Conservation (phyloP, 2,113 vertebrate species). For the Maccullochella peelii region DNA sequence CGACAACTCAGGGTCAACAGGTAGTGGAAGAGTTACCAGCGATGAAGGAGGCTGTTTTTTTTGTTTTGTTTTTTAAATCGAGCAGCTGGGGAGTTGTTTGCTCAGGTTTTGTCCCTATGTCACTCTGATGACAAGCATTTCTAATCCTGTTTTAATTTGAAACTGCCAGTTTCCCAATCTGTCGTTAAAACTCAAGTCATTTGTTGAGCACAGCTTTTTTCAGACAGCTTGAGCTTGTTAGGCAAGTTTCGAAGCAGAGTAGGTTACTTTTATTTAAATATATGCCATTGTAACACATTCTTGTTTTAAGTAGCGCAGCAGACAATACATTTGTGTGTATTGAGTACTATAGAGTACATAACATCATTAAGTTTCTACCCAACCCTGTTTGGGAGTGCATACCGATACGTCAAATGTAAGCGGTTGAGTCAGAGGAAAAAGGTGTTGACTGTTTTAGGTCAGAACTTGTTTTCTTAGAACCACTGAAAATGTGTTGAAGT, state of each 20-base stretch:
- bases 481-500: slow-evolving; percentile 13
- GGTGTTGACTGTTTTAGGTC: slow-evolving; percentile 59
- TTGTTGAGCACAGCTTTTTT: neutral
- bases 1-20: slow-evolving; percentile 44
- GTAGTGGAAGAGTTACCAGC: slow-evolving; percentile 30
- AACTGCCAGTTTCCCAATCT: slow-evolving; percentile 45
- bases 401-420: slow-evolving; percentile 27
- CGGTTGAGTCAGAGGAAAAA: slow-evolving; percentile 64
- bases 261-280: neutral
- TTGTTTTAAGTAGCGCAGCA: neutral
- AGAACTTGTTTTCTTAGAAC: slow-evolving; percentile 46
- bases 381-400: slow-evolving; percentile 42
- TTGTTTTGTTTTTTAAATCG: neutral
- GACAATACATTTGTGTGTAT: slow-evolving; percentile 37
- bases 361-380: slow-evolving; percentile 43
- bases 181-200: slow-evolving; percentile 11
- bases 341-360: slow-evolving; percentile 2
- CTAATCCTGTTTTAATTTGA: slow-evolving; percentile 60
- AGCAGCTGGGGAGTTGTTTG: slow-evolving; percentile 25
- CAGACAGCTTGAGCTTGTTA: neutral
- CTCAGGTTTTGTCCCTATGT: slow-evolving; percentile 33
- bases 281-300: neutral
- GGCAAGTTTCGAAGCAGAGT: neutral
- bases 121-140: slow-evolving; percentile 20
- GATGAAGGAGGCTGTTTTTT: neutral